These are phyloP conservation scores for Acanthornis magna DNA, from an alignment of 2,797 vertebrate genomes.

Conservation along the genomic window DNA sequence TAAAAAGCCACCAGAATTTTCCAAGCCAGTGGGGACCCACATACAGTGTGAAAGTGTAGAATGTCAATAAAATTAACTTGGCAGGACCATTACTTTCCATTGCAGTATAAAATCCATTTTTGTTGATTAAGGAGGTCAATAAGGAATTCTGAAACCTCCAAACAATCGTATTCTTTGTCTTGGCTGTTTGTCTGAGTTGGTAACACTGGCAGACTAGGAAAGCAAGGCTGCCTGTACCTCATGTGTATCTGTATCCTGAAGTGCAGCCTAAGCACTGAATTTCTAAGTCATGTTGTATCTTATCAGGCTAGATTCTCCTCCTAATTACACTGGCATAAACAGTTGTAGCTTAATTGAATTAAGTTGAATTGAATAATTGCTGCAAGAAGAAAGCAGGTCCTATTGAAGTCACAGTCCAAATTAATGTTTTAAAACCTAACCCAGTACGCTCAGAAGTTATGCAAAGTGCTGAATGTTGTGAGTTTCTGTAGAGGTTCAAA, in stretches of 20 bases:
- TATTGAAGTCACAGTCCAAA: neutral
- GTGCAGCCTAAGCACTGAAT: neutral
- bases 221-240: neutral
- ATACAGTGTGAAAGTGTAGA: neutral
- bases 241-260: neutral
- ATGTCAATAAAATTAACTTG: neutral
- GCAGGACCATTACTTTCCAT: neutral
- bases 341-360: neutral
- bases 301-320: neutral
- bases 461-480: neutral
- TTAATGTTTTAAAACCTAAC: neutral
- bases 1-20: slow-evolving; percentile 15
- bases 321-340: neutral
- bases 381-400: neutral
- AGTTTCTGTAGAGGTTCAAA: neutral
- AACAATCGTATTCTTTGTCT: neutral
- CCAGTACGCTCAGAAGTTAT: neutral
- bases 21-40: neutral
- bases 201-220: neutral
- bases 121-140: neutral
- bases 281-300: neutral
- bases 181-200: neutral
- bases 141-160: neutral
- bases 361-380: neutral
- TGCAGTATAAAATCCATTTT: neutral